Base-by-base conservation (phyloP, 2,888 invertebrate species). In the Dione juno region DNA sequence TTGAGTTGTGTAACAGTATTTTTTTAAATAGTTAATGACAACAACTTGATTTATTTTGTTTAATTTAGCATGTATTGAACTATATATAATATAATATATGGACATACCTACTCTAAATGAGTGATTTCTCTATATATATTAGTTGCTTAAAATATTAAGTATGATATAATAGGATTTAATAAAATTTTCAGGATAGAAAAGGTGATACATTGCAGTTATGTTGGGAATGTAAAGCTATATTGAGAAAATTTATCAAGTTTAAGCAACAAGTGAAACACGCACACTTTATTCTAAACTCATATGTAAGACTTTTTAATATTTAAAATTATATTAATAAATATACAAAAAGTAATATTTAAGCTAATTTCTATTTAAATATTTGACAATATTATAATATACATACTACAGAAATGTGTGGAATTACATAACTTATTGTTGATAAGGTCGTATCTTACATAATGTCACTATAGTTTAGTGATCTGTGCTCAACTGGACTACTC, bases 211-310 rank as follows among this genome's bases (percentile, higher is more conserved):
- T 69, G 0, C 67, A 81, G 1, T 50, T 89, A 2, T 89, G 89
- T 59, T 84, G 83, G 82, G 88, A 89, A 69, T 90, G 90, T 45
- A 64, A 58, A 0, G 82, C 82, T 0, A 71, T 79, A 0, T 64
- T 88, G 0, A 76, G 74, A 3, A 81, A 77, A 59, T 75, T 78
- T 13, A 9, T 80, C 1, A 75, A 54, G 1, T 90, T 87, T 50
- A 83, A 77, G 40, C 72, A 70, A 1, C 85, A 84, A 78, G 84
- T 87, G 0, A 75, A 70, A 5, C 66, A 67, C 0, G 87, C 89
- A 0, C 80, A 83, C 3, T 69, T 79, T 0, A 67, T 61, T 0
- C 76, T 89, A 0, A 67, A 73, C 1, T 74, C 71, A 9, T 78
- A 78, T 63, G 88, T 87, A 76, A 83, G 84, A 43, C 61, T 61